Evolutionary conservation across 1,140 invertebrate genomes (phyloP).

Genomic region (Cotesia chilonis): DNA sequence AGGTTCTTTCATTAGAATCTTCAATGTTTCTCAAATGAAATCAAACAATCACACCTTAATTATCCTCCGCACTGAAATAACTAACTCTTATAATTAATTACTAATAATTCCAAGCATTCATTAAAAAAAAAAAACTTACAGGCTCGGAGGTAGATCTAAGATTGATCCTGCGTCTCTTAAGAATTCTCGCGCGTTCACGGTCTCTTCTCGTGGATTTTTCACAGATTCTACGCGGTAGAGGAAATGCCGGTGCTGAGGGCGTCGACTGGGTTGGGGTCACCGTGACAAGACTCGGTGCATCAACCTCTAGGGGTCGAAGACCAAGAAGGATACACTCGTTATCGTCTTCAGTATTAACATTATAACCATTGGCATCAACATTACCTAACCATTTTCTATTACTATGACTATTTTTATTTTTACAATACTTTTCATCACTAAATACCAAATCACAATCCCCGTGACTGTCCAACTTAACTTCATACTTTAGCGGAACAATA

Average conservation of each 20-base stretch:
- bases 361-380: constrained; percentile 10
- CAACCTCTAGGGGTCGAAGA: constrained; percentile 53
- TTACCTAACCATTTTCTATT: constrained; percentile 7
- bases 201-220: constrained; percentile 60
- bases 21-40: too few relatives aligned
- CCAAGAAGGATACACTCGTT: constrained; percentile 56
- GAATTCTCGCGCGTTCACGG: constrained; percentile 55
- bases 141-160: constrained; percentile 60
- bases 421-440: constrained; percentile 18
- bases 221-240: constrained; percentile 44
- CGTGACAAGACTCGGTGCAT: constrained; percentile 29
- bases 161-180: constrained; percentile 56
- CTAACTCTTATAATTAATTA: background rate
- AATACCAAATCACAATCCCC: constrained; percentile 4
- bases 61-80: too few relatives aligned
- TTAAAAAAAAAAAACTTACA: constrained; percentile 50
- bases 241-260: constrained; percentile 29
- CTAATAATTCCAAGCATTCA: background rate
- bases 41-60: too few relatives aligned
- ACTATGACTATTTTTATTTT: background rate
- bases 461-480: background rate
- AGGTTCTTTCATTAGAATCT: too few relatives aligned
- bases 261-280: constrained; percentile 28
- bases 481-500: constrained; percentile 36
- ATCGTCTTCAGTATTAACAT: constrained; percentile 45